Conservation (phyloP, 1,140 invertebrate species). For the Periplaneta americana region DNA sequence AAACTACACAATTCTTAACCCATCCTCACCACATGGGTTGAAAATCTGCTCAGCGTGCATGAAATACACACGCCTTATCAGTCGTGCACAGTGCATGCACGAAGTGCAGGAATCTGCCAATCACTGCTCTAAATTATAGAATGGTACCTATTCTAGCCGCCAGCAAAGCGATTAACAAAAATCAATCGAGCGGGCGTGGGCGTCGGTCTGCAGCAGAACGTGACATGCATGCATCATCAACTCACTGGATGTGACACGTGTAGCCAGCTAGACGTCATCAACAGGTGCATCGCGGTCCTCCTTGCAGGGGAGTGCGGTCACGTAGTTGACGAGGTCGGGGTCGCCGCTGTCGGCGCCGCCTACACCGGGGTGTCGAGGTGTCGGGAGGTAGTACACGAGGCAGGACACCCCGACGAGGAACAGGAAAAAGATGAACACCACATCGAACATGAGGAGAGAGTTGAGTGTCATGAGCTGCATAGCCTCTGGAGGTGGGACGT, state of each 20-base stretch:
- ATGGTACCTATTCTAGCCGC: no score
- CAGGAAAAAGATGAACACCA: slow-evolving; percentile 78
- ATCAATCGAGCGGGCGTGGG: not conserved
- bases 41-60: no score
- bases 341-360: slow-evolving; percentile 18
- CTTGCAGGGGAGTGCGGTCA: slow-evolving; percentile 29
- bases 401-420: slow-evolving; percentile 76
- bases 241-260: no score
- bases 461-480: slow-evolving; percentile 80
- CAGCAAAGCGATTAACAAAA: no score
- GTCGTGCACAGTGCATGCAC: no score
- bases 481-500: slow-evolving; percentile 21
- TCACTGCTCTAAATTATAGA: no score
- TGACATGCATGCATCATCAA: no score
- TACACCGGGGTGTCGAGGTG: slow-evolving; percentile 33
- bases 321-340: slow-evolving; percentile 34
- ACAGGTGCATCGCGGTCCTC: slow-evolving; percentile 29
- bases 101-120: no score
- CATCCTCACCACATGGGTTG: no score
- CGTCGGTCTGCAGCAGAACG: slow-evolving; percentile 29
- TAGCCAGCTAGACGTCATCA: slow-evolving; percentile 36
- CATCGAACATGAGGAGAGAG: slow-evolving; percentile 79
- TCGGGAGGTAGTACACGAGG: slow-evolving; percentile 70
- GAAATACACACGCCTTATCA: no score
- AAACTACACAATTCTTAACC: no score